Evolutionary conservation across 2,888 invertebrate species (phyloP).

Genomic region (Pomacea canaliculata): DNA sequence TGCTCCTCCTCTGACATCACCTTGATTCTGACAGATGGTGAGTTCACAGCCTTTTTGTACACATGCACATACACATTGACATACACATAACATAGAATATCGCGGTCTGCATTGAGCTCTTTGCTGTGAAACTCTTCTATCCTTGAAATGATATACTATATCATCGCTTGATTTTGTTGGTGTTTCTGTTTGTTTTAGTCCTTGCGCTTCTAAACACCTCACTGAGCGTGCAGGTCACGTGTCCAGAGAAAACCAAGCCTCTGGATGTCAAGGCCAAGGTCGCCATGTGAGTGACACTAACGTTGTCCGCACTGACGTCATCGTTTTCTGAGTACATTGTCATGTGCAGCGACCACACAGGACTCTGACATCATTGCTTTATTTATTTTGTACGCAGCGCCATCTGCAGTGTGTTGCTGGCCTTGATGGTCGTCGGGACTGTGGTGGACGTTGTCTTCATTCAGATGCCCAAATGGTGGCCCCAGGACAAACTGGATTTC

Average conservation of each 20-base stretch:
- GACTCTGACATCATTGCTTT: no score
- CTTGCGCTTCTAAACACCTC: not conserved
- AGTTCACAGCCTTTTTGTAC: not conserved
- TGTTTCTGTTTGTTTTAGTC: not conserved
- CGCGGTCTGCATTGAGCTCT: no score
- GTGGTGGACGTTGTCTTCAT: constrained; percentile 27
- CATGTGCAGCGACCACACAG: no score
- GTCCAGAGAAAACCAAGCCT: not conserved
- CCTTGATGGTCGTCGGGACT: constrained; percentile 29
- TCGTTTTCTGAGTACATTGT: no score
- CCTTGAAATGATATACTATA: no score
- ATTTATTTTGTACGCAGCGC: constrained; percentile 20
- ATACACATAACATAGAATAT: no score
- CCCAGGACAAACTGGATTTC: not conserved
- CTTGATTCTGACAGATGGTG: constrained; percentile 20
- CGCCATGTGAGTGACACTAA: not conserved
- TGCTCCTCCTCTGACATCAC: constrained; percentile 20
- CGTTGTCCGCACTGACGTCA: no score
- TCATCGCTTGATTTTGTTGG: no score
- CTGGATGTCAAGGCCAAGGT: not conserved
- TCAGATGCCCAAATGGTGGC: constrained; percentile 29
- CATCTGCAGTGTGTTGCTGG: constrained; percentile 22
- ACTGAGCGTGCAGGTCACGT: no score
- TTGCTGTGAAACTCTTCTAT: no score
- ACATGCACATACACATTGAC: no score